Percentiles rank a stretch among this genome's conserved stretches.
Conservation (phyloP, 1,140 invertebrate species). For the Philotrypesis tridentata region DNA sequence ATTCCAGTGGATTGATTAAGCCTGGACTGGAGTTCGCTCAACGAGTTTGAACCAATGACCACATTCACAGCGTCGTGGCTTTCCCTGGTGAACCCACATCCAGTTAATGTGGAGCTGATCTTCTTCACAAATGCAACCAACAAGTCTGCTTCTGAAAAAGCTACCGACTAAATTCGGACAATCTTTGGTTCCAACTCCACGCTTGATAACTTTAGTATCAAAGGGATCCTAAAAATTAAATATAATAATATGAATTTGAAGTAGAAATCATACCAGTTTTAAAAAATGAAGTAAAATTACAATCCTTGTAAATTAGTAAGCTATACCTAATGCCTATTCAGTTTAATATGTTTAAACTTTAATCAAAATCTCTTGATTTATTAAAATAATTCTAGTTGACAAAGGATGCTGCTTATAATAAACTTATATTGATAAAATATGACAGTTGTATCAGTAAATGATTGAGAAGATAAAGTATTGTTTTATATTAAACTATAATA, state of each 20-base stretch:
- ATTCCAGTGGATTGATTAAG: conserved; percentile 44
- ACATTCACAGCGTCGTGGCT: conserved; percentile 93
- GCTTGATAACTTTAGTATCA: conserved; percentile 86
- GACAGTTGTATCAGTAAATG: no score
- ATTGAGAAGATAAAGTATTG: no score
- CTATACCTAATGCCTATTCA: no score
- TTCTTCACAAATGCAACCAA: conserved; percentile 98
- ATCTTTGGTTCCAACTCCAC: conserved; percentile 87
- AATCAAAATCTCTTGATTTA: no score
- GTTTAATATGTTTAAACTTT: no score
- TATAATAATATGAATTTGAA: background rate
- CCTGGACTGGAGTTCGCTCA: conserved; percentile 29
- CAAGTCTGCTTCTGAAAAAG: conserved; percentile 88
- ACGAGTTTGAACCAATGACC: conserved; percentile 97
- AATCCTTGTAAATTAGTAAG: no score
- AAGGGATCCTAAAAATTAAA: conserved; percentile 84
- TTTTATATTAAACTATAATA: no score
- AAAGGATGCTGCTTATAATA: no score
- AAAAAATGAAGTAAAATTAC: no score
- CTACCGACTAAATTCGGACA: conserved; percentile 93
- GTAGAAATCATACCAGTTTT: no score
- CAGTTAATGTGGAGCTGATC: conserved; percentile 90
- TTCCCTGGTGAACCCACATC: conserved; percentile 94
- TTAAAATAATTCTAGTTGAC: no score
- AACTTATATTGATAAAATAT: no score